phyloP scores from a whole-genome alignment of 2,113 vertebrate species.

The Alaudala cheleensis region DNA sequence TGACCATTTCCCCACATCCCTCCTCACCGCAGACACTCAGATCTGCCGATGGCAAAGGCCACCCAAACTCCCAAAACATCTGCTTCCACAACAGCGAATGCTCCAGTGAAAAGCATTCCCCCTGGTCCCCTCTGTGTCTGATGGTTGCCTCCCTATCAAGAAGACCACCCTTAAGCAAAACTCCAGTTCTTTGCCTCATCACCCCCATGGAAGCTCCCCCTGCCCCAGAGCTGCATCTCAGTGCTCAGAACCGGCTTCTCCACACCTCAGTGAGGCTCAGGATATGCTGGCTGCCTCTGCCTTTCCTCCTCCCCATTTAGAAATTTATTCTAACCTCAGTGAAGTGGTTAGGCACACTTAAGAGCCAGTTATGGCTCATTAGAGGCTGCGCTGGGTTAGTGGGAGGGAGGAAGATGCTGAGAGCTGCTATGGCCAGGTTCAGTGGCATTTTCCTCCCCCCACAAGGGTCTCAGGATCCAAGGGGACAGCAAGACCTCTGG shows the following conservation, averaged over 20 bases:
- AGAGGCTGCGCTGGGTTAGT: background rate
- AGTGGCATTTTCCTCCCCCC: background rate
- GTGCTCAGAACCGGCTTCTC: accelerated
- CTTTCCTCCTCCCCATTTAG: background rate
- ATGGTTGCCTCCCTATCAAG: background rate
- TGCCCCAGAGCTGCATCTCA: background rate
- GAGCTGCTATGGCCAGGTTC: background rate
- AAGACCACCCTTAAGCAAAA: background rate
- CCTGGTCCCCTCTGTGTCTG: background rate
- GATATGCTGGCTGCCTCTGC: background rate
- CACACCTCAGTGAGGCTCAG: accelerated
- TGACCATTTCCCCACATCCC: background rate
- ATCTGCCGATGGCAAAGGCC: background rate
- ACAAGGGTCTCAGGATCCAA: background rate
- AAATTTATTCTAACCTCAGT: slow-evolving; percentile 15
- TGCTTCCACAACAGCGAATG: background rate
- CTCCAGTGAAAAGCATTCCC: background rate
- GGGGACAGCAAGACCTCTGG: background rate
- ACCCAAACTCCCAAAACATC: background rate
- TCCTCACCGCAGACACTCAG: background rate
- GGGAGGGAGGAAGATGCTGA: background rate
- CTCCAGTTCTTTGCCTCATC: background rate
- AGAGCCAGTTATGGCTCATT: slow-evolving; percentile 22
- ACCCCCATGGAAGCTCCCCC: accelerated
- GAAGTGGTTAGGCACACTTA: slow-evolving; percentile 24